Percentiles rank a stretch among this genome's conserved stretches.
These are phyloP conservation scores for Passer domesticus DNA, from an alignment of 2,113 vertebrate genomes.

Conservation along the genomic window DNA sequence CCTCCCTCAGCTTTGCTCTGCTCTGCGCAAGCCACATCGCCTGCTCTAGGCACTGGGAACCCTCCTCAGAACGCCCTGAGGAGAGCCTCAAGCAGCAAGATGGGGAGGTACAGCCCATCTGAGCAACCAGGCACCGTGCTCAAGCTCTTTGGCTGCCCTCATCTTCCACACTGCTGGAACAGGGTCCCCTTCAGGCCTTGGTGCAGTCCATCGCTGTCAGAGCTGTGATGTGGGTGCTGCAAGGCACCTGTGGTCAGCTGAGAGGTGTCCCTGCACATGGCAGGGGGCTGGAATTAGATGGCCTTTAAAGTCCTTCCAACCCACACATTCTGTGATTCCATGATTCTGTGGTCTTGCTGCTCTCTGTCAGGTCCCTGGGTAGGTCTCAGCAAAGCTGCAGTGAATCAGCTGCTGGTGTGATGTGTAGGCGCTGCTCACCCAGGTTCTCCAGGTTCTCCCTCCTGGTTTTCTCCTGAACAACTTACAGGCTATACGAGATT, in stretches of 20 bases:
- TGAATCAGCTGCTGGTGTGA: fast-evolving
- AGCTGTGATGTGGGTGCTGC: fast-evolving
- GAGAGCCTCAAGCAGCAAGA: background rate
- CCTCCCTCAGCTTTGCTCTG: background rate
- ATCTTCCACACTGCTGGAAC: fast-evolving
- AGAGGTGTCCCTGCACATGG: no score
- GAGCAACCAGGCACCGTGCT: fast-evolving
- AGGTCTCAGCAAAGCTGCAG: background rate
- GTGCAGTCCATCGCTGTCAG: fast-evolving
- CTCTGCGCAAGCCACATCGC: fast-evolving
- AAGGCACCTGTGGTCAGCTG: background rate
- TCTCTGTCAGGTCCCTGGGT: background rate
- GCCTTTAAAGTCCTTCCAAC: background rate
- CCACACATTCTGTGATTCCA: background rate
- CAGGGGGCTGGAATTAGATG: background rate
- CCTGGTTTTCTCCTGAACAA: background rate
- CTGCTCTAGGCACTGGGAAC: background rate
- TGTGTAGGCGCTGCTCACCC: background rate
- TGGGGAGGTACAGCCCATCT: background rate
- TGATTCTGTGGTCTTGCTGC: background rate
- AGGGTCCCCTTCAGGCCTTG: background rate
- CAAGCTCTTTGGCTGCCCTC: background rate
- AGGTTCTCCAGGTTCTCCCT: background rate
- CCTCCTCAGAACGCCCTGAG: background rate
- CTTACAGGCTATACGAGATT: background rate